Percentiles rank a stretch among this genome's conserved stretches.
phyloP scores from a whole-genome alignment of 2,888 invertebrate species.

The Actias luna region DNA sequence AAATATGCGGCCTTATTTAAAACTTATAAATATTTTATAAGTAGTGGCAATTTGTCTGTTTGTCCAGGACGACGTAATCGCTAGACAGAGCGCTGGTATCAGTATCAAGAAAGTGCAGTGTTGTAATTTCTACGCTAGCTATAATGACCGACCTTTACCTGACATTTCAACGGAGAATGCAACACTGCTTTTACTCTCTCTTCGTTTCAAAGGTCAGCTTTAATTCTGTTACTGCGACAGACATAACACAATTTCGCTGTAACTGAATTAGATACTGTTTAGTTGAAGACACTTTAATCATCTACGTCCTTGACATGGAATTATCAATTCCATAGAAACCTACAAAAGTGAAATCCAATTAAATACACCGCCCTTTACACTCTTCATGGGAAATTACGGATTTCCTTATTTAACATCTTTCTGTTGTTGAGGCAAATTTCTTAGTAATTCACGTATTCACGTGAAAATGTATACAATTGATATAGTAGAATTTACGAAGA shows the following conservation, averaged over 20 bases:
- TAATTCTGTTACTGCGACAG: background rate
- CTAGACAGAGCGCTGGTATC: no score
- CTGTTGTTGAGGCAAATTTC: no score
- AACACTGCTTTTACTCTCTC: background rate
- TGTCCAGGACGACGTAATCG: no score
- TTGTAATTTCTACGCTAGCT: background rate
- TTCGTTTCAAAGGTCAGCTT: slow-evolving; percentile 5
- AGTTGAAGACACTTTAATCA: background rate
- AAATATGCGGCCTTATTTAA: no score
- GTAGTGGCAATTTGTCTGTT: no score
- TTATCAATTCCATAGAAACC: background rate
- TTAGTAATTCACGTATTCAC: no score
- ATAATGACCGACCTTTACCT: slow-evolving; percentile 15
- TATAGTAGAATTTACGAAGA: no score
- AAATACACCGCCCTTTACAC: no score
- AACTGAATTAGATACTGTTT: background rate
- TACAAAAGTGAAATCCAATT: background rate
- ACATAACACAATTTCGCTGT: background rate
- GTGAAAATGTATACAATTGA: no score
- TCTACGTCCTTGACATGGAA: background rate
- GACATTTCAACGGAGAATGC: slow-evolving; percentile 11
- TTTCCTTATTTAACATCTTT: background rate
- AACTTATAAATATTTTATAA: no score
- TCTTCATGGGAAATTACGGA: no score
- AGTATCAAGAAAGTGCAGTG: background rate